Base-by-base conservation (phyloP, 2,888 invertebrate genomes). In the Norana najaformis region DNA sequence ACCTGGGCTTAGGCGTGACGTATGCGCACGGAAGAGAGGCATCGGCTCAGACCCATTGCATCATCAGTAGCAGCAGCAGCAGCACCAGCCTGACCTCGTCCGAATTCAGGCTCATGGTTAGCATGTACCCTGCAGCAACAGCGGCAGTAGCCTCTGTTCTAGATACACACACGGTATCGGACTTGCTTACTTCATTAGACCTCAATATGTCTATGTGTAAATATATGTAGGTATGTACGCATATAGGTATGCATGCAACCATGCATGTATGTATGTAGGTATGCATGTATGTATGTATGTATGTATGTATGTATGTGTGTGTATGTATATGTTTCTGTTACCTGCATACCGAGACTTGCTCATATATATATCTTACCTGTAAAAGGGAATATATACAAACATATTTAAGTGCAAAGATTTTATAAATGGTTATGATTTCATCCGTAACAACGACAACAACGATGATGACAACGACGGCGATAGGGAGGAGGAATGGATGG, bases 91-190 rank as follows among this genome's bases (percentile, higher is more conserved):
- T 69, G 69, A 69, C 69, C 69, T 69, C 69, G 69, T 69, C 69
- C 69, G n/a, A 69, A n/a, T n/a, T 69, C n/a, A 69, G 69, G 69
- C 69, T 69, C 69, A n/a, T 69, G 69, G 69, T 69, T 69, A 30
- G n/a, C 30, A 8, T 69, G 8, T n/a, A n/a, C 69, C 69, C n/a
- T 69, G 30, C 69, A 69, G n/a, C 69, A n/a, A n/a, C 53, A 53
- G 30, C 53, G 18, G 47, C 23, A 47, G 47, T 23, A 69, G 30
- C 69, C n/a, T 69, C 69, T 11, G n/a, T 69, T 69, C 30, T n/a
- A n/a, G n/a, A n/a, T n/a, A n/a, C n/a, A n/a, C n/a, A n/a, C n/a
- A n/a, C 11, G 69, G n/a, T 69, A n/a, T n/a, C 30, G 69, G n/a
- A n/a, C n/a, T 16, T 69, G 69, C n/a, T 69, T 69, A 69, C 69